Conservation (phyloP, 2,797 vertebrate species). For the Macropus fuliginosus region DNA sequence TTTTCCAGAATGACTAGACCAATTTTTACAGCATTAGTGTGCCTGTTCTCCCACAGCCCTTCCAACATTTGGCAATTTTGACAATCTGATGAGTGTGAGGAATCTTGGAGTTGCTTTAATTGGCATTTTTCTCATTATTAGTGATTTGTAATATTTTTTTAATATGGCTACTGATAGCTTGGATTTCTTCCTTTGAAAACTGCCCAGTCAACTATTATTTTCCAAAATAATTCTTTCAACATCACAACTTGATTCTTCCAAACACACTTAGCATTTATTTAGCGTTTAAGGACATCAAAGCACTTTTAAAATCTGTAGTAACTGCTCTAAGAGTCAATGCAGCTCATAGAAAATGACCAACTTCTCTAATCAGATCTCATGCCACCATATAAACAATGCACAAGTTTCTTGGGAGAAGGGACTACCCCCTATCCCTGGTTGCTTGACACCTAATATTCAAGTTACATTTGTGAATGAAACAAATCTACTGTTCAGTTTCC, state of each 20-base stretch:
- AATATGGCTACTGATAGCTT: not conserved
- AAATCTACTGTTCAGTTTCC: constrained; percentile 21
- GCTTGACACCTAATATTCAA: not conserved
- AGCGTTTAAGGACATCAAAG: not conserved
- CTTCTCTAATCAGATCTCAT: not conserved
- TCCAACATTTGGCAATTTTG: not conserved
- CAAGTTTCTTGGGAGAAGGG: constrained; percentile 3
- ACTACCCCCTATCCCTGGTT: not conserved
- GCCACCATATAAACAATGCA: not conserved
- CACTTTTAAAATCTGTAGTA: not conserved
- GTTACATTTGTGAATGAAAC: constrained; percentile 40
- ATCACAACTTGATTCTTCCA: not conserved
- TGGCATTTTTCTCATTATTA: not conserved
- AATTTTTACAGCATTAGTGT: not conserved
- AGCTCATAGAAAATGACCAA: constrained; percentile 13
- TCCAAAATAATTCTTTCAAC: not conserved
- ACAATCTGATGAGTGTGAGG: not conserved
- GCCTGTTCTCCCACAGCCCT: not conserved
- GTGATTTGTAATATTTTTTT: not conserved
- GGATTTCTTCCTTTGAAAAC: not conserved
- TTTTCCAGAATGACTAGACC: not conserved
- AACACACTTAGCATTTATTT: not conserved
- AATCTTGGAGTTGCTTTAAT: not conserved
- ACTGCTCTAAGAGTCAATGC: not conserved
- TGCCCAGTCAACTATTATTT: not conserved